Evolutionary conservation across 2,113 vertebrate species (phyloP).

Genomic region (Ictalurus punctatus): DNA sequence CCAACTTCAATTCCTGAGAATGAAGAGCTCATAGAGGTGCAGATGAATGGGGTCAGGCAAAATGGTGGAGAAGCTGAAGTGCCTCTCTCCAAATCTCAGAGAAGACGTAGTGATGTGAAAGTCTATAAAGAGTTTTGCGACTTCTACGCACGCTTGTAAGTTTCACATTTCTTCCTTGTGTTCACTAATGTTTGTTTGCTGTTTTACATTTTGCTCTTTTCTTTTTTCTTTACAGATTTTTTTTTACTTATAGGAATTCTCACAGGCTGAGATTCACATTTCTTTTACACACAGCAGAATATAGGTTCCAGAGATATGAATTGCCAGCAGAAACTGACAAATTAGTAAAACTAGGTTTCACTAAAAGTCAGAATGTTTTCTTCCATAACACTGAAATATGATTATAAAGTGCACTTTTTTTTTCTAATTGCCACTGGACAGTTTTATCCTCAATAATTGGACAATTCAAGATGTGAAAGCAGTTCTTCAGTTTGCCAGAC

Average conservation of each 20-base stretch:
- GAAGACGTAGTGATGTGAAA: constrained; percentile 89
- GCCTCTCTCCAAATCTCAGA: constrained; percentile 86
- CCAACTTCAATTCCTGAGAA: constrained; percentile 81
- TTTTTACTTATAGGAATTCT: not conserved
- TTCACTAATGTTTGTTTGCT: not conserved
- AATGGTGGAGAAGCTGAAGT: constrained; percentile 77
- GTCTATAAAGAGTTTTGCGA: constrained; percentile 99
- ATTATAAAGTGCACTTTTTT: not conserved
- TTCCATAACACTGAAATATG: not conserved
- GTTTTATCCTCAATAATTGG: not conserved
- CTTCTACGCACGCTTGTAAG: constrained; percentile 97
- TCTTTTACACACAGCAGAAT: not conserved
- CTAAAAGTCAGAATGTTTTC: not conserved
- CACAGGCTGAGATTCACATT: not conserved
- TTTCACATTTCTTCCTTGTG: constrained; percentile 51
- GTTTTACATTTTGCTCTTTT: not conserved
- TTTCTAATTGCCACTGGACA: not conserved
- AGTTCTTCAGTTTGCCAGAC: not conserved
- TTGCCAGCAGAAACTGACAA: not conserved
- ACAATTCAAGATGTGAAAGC: not conserved
- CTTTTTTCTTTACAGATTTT: not conserved
- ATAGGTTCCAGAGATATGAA: not conserved
- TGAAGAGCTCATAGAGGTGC: constrained; percentile 67
- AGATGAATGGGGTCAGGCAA: constrained; percentile 61
- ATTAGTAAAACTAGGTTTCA: not conserved